Conservation (phyloP, 2,797 vertebrate species). For the Crocidura indochinensis region DNA sequence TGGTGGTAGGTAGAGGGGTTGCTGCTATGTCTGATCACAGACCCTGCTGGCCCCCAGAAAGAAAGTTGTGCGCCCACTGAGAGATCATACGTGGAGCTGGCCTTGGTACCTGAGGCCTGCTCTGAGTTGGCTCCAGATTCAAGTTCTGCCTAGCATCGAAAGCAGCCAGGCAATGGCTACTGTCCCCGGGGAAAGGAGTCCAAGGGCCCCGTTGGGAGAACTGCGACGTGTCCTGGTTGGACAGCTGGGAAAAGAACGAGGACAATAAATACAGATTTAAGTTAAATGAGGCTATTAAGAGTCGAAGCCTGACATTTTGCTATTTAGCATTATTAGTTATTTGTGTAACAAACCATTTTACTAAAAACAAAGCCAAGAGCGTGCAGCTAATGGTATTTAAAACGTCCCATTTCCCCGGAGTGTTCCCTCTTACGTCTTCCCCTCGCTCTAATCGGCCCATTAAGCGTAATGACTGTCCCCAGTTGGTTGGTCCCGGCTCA, state of each 20-base stretch:
- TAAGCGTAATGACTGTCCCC: slow-evolving; percentile 89
- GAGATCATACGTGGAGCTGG: no score
- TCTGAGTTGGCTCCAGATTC: no score
- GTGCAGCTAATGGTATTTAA: background rate
- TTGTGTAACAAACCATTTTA: slow-evolving; percentile 86
- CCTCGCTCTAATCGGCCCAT: slow-evolving; percentile 88
- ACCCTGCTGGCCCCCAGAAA: no score
- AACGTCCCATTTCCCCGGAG: background rate
- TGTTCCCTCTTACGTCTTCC: slow-evolving; percentile 59
- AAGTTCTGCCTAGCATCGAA: no score
- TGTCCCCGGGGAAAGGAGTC: no score
- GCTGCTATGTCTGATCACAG: no score
- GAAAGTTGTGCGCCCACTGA: no score
- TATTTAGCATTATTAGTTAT: slow-evolving; percentile 76
- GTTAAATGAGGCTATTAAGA: slow-evolving; percentile 83
- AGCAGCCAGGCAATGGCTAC: no score
- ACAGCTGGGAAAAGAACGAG: slow-evolving; percentile 85
- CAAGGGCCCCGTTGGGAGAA: no score
- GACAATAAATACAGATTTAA: slow-evolving; percentile 84
- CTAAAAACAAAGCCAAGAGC: slow-evolving; percentile 61
- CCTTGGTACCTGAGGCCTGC: no score
- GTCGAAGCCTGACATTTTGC: slow-evolving; percentile 79
- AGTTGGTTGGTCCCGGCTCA: slow-evolving; percentile 84
- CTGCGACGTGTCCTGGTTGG: background rate
- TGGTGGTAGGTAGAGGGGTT: no score